A percentile compares a stretch with the other conserved stretches of the same genome.
phyloP scores from a whole-genome alignment of 2,888 invertebrate species.

The Punctoribates punctum region DNA sequence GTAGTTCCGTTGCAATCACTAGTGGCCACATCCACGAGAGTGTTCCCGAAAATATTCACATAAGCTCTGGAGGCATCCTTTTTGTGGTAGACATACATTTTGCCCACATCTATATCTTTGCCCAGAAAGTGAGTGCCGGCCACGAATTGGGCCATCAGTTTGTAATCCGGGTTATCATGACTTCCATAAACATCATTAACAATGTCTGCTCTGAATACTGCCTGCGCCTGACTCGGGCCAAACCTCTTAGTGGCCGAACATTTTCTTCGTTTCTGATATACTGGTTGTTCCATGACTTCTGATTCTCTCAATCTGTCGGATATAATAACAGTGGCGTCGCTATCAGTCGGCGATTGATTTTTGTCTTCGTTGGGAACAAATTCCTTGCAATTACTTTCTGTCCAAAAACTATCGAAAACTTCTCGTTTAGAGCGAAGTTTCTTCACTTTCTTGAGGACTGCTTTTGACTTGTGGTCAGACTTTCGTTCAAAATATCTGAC shows the following conservation, averaged over 20 bases:
- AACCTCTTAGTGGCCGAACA: conserved; percentile 40
- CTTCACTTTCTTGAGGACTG: conserved; percentile 8
- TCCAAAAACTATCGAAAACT: conserved; percentile 42
- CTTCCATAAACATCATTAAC: conserved; percentile 43
- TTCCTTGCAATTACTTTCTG: conserved; percentile 44
- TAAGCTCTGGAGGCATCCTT: conserved; percentile 45
- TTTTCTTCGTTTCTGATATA: conserved; percentile 31
- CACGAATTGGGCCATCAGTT: conserved; percentile 46
- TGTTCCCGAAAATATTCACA: conserved; percentile 42
- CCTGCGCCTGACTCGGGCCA: conserved; percentile 37
- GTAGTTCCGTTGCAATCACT: conserved; percentile 43
- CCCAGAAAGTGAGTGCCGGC: conserved; percentile 46
- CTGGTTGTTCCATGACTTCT: not conserved
- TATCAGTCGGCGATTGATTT: not conserved
- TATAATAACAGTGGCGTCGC: not conserved
- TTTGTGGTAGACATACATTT: conserved; percentile 45
- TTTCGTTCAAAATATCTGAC: conserved; percentile 41
- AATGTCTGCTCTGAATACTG: conserved; percentile 39
- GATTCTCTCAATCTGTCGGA: conserved; percentile 24
- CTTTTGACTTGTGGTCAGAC: conserved; percentile 32
- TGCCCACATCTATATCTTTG: conserved; percentile 46
- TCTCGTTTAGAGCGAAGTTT: conserved; percentile 35
- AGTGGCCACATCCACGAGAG: conserved; percentile 38
- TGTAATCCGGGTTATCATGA: conserved; percentile 45
- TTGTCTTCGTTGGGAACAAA: conserved; percentile 37